Evolutionary conservation across 2,113 vertebrate genomes (phyloP).

Genomic region (Bubo blakistoni): DNA sequence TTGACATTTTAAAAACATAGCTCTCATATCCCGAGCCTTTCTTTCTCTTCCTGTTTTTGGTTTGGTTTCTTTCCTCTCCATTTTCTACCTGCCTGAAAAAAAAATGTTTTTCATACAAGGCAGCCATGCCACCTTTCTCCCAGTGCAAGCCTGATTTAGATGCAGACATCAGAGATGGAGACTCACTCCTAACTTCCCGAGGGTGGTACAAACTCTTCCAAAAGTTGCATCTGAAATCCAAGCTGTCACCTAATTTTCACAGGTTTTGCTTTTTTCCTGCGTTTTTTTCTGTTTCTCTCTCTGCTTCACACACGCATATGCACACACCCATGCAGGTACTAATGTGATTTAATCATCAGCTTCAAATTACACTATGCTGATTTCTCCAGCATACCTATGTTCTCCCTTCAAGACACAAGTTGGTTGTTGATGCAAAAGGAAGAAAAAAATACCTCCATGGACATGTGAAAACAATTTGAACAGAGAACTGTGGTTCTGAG

Average conservation of each 20-base stretch:
- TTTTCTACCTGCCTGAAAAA: neutral
- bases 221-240: neutral
- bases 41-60: neutral
- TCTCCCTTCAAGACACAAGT: neutral
- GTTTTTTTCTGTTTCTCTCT: neutral
- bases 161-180: neutral
- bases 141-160: neutral
- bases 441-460: neutral
- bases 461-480: neutral
- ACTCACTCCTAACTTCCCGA: neutral
- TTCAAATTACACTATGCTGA: neutral
- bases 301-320: accelerated
- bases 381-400: neutral
- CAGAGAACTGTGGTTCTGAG: neutral
- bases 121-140: neutral
- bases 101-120: neutral
- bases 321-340: accelerated
- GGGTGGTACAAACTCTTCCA: too few relatives aligned
- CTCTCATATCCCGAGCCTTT: neutral
- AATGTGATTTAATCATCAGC: accelerated
- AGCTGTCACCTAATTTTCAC: neutral
- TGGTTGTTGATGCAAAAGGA: neutral
- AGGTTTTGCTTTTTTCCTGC: neutral
- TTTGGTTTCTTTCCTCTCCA: neutral
- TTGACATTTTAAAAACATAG: accelerated